These are phyloP conservation scores for Cardiocondyla obscurior DNA, from an alignment of 1,140 invertebrate species.

Conservation along the genomic window DNA sequence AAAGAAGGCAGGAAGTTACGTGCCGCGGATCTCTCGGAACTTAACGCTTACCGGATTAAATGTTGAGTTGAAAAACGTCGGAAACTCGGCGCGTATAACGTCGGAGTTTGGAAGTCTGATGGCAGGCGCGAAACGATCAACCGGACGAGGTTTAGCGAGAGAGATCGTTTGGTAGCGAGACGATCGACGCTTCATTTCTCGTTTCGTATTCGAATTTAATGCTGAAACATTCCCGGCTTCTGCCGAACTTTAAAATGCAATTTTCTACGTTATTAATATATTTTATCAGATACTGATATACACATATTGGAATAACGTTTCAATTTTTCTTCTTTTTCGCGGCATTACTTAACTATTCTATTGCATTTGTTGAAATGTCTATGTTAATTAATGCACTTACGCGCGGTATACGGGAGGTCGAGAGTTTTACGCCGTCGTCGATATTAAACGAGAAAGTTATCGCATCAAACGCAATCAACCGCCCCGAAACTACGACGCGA, in stretches of 20 bases:
- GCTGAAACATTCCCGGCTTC: too few species aligned
- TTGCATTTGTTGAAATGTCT: too few species aligned
- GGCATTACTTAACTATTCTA: too few species aligned
- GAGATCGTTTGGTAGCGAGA: not conserved
- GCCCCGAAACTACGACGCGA: conserved; percentile 32
- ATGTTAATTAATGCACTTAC: too few species aligned
- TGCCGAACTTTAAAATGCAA: too few species aligned
- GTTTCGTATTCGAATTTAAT: too few species aligned
- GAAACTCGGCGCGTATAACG: conserved; percentile 15
- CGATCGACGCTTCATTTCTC: not conserved
- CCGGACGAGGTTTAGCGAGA: not conserved
- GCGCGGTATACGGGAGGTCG: conserved; percentile 1
- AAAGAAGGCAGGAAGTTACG: conserved; percentile 37
- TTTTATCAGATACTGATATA: too few species aligned
- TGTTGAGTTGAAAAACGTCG: conserved; percentile 20
- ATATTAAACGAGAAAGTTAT: conserved; percentile 52
- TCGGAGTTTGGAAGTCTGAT: conserved; percentile 29
- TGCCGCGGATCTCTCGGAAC: conserved; percentile 15
- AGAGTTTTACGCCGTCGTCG: conserved; percentile 19
- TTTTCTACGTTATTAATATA: too few species aligned
- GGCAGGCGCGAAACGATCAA: not conserved
- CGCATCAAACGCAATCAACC: conserved; percentile 31
- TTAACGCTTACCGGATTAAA: conserved; percentile 47
- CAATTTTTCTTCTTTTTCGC: too few species aligned
- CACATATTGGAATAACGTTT: too few species aligned